These are phyloP conservation scores for Emydoidea blandingii DNA, from an alignment of 2,797 vertebrate species.

Conservation along the genomic window DNA sequence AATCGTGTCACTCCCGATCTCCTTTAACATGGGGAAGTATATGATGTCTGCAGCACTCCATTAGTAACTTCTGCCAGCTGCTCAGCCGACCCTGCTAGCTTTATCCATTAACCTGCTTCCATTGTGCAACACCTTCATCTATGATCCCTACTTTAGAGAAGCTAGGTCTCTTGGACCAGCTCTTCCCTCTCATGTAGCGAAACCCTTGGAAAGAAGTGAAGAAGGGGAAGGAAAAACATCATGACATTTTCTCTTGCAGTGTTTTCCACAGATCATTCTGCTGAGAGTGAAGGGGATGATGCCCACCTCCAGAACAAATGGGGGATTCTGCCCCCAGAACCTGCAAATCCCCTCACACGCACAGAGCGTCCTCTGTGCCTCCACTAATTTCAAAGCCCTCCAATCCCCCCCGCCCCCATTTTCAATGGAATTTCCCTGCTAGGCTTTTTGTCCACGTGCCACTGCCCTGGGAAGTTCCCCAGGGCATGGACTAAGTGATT, in stretches of 20 bases:
- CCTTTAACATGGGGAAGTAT: neutral
- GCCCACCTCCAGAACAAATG: neutral
- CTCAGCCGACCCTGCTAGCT: neutral
- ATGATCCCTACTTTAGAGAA: neutral
- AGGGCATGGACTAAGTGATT: neutral
- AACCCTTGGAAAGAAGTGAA: neutral
- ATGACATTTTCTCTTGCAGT: neutral
- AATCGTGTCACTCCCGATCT: neutral
- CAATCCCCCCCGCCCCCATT: neutral
- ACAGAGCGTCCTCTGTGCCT: neutral
- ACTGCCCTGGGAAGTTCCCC: neutral
- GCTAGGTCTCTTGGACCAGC: neutral
- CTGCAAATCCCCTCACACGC: neutral
- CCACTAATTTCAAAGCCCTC: neutral
- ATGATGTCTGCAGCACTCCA: neutral
- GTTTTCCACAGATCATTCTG: neutral
- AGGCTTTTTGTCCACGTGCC: neutral
- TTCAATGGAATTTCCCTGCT: neutral
- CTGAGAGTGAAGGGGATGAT: neutral
- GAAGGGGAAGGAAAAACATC: neutral
- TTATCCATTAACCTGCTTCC: neutral
- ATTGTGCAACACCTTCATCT: neutral
- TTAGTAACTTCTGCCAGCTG: neutral
- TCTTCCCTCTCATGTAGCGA: neutral
- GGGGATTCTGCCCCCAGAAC: neutral